Conservation (phyloP, 1,140 invertebrate species). For the Lucilia cuprina region DNA sequence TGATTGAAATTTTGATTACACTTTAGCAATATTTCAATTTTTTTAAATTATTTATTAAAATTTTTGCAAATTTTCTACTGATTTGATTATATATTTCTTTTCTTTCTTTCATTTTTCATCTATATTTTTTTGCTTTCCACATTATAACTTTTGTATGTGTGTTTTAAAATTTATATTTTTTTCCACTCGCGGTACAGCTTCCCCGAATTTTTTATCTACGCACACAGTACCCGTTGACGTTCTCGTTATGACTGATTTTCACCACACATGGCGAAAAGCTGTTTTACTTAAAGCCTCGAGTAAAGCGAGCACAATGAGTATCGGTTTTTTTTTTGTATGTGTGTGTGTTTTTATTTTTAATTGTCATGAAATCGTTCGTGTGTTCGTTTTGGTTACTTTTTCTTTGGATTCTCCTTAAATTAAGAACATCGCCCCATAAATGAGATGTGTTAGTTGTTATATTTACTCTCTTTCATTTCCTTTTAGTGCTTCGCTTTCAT, state of each 20-base stretch:
- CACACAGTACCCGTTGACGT: constrained; percentile 62
- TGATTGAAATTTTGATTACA: background rate
- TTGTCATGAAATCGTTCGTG: background rate
- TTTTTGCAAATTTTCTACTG: constrained; percentile 33
- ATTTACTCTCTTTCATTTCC: constrained; percentile 28
- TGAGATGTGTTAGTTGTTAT: background rate
- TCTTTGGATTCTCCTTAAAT: background rate
- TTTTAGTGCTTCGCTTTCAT: background rate
- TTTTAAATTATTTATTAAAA: background rate
- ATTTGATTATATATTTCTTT: constrained; percentile 21
- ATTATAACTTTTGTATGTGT: constrained; percentile 8
- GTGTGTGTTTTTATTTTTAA: background rate
- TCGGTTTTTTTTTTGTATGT: background rate
- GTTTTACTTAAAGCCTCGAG: background rate
- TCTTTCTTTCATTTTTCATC: background rate
- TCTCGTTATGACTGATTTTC: constrained; percentile 63
- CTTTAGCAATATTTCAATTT: constrained; percentile 22
- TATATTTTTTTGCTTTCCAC: constrained; percentile 40
- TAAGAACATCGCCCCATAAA: constrained; percentile 19
- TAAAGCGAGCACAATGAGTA: background rate
- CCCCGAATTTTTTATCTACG: constrained; percentile 41
- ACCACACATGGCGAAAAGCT: constrained; percentile 46
- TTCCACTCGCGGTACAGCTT: constrained; percentile 43
- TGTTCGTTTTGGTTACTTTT: background rate
- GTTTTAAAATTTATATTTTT: constrained; percentile 1